Percentiles rank a stretch among this genome's conserved stretches.
These are phyloP conservation scores for Epirrhoe tristata DNA, from an alignment of 2,888 invertebrate species.

Conservation along the genomic window DNA sequence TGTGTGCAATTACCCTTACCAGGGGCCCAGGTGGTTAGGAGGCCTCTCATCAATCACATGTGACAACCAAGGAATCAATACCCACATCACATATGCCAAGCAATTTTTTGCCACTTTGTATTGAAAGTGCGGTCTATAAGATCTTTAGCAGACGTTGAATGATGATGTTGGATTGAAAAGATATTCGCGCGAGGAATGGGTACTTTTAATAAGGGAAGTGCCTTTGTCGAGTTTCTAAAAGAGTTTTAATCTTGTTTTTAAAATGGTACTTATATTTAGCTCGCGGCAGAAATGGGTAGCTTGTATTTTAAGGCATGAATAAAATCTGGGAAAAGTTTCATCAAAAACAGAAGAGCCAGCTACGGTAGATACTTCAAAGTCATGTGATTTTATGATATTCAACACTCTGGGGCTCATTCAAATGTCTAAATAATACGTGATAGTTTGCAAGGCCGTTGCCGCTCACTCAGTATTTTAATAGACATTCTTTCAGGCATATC, in stretches of 20 bases:
- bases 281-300: not conserved
- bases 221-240: not conserved
- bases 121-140: not conserved
- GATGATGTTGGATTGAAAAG: not conserved
- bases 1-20: not conserved
- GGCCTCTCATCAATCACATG: not conserved
- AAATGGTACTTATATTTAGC: not conserved
- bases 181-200: not conserved
- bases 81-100: not conserved
- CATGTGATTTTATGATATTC: no score
- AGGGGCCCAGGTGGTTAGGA: not conserved
- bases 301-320: not conserved
- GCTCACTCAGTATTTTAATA: no score
- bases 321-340: no score
- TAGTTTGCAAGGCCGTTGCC: no score
- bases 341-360: no score
- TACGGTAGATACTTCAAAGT: no score
- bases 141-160: not conserved
- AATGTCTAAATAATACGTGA: no score
- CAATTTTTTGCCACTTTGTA: not conserved
- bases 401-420: no score
- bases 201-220: slow-evolving; percentile 2
- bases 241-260: not conserved
- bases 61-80: slow-evolving; percentile 3
- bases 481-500: no score